Conservation (phyloP, 1,140 invertebrate genomes). For the Conus betulinus region DNA sequence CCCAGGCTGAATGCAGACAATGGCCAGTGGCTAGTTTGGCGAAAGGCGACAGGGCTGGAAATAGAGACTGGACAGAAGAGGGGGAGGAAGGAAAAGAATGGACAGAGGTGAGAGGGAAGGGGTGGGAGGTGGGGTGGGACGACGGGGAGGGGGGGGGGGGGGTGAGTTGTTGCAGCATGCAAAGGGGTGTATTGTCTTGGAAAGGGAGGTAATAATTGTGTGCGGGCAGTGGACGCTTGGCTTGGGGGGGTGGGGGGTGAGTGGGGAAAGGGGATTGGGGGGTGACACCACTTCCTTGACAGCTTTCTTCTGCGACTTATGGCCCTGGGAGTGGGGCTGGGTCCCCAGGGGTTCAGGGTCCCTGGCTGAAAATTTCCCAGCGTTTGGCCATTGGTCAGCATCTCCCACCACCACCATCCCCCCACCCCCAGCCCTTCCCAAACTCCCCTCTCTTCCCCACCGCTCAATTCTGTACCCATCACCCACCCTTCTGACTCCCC, state of each 20-base stretch:
- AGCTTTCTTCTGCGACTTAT: not conserved
- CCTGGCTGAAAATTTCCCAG: not conserved
- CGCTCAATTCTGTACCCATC: not conserved
- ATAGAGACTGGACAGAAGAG: not conserved
- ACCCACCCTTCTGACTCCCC: no score
- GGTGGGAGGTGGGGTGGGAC: no score
- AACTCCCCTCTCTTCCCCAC: not conserved
- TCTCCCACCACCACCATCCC: not conserved
- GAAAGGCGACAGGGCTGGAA: not conserved
- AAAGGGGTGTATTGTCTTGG: not conserved
- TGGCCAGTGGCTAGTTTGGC: not conserved
- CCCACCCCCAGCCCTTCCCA: not conserved
- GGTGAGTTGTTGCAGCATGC: not conserved
- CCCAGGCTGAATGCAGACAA: not conserved
- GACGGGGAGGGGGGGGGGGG: not conserved
- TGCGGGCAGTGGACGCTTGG: not conserved
- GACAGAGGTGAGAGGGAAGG: no score
- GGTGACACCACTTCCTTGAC: not conserved
- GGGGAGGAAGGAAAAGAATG: no score
- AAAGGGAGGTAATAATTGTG: constrained; percentile 10
- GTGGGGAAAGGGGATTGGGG: no score
- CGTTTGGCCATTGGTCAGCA: not conserved
- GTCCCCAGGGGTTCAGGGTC: not conserved
- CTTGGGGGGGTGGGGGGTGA: not conserved
- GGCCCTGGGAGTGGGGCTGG: not conserved